These are phyloP conservation scores for Pemphredon lugubris DNA, from an alignment of 2,888 invertebrate species.

Conservation along the genomic window DNA sequence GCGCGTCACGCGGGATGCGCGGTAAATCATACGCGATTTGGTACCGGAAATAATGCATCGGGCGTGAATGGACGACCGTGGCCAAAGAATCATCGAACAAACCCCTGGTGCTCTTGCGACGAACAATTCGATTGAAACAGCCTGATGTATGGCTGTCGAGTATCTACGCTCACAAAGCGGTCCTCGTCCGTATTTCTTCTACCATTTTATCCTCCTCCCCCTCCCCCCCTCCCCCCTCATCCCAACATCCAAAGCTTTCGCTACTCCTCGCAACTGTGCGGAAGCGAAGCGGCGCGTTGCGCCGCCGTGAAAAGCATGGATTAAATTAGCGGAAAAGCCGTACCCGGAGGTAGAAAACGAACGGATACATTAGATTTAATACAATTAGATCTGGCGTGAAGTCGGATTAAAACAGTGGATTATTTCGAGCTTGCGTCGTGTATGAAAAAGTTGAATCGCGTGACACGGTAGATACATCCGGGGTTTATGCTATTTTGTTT, in stretches of 20 bases:
- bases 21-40: constrained; percentile 34
- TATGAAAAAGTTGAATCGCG: too few relatives aligned
- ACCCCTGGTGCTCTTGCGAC: constrained; percentile 3
- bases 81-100: background rate
- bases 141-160: background rate
- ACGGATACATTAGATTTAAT: constrained; percentile 11
- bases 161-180: background rate
- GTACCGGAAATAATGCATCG: constrained; percentile 42
- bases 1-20: constrained; percentile 28
- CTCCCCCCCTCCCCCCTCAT: too few relatives aligned
- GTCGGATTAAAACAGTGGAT: background rate
- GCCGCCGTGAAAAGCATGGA: constrained; percentile 8
- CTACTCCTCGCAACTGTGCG: background rate
- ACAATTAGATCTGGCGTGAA: constrained; percentile 21
- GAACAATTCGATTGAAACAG: constrained; percentile 35
- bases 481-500: too few relatives aligned
- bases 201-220: background rate
- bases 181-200: background rate
- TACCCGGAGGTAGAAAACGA: background rate
- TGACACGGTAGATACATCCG: too few relatives aligned
- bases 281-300: background rate
- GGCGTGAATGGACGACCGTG: constrained; percentile 29
- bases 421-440: background rate
- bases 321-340: constrained; percentile 33
- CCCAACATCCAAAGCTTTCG: too few relatives aligned